Base-by-base conservation (phyloP, 2,113 vertebrate species). In the Himantopus leucocephalus region DNA sequence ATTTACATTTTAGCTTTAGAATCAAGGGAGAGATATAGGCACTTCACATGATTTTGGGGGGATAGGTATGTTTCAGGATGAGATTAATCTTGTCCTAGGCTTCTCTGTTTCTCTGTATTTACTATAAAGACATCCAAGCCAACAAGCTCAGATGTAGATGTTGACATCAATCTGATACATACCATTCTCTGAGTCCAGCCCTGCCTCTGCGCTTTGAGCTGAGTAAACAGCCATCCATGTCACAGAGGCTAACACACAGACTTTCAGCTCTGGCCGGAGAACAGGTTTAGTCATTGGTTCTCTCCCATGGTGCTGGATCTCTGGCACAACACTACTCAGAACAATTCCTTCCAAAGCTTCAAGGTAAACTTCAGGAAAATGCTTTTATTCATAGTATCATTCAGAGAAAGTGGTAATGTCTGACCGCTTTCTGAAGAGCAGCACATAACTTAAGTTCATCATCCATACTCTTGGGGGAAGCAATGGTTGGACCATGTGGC, bases 301-400 rank as follows among this genome's bases (percentile, higher is more conserved):
- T 50, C 27, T 77, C 50, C 47, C 3, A 2, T 35, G 17, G 29
- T 74, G n/a, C 8, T 1, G 2, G 17, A 55, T 41, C 1, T 0
- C n/a, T 75, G 27, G 30, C 30, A n/a, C 24, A 55, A 21, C 9
- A 30, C 17, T 41, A 20, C 9, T 50, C 30, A 34, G 48, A 71
- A 32, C 8, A 10, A 12, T 80, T 59, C 29, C 37, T 80, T 74
- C 17, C 60, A 66, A 70, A 64, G 19, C 58, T 77, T 76, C 1
- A 0, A 63, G 19, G 32, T 56, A 17, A 29, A n/a, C 14, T 71
- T 87, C 39, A 58, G 37, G 35, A 63, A 77, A 82, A 58, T 15
- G n/a, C 3, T 56, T 82, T 56, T 37, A 37, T 64, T 32, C 5
- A 19, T 37, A n/a, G 6, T 11, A 50, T 37, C 32, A 30, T 30